Evolutionary conservation across 2,888 invertebrate genomes (phyloP).

Genomic region (Drosophila phalerata): DNA sequence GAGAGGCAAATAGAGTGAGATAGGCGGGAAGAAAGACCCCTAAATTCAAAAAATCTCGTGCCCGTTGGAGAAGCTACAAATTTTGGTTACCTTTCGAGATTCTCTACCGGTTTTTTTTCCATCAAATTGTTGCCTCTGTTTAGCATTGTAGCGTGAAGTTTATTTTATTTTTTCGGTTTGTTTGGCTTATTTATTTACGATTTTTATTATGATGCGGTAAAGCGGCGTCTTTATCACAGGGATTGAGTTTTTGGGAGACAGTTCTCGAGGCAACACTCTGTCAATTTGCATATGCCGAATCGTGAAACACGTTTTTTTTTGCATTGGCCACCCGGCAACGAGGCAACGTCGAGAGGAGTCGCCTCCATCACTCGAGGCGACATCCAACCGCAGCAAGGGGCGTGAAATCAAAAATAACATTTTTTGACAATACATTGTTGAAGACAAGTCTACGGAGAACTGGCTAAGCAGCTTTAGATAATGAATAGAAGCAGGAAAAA

Average conservation of each 20-base stretch:
- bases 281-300: constrained; percentile 59
- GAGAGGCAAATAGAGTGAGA: constrained; percentile 3
- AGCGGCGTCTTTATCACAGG: constrained; percentile 46
- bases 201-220: constrained; percentile 66
- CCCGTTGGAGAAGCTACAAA: constrained; percentile 22
- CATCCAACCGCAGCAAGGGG: constrained; percentile 11
- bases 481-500: constrained; percentile 16
- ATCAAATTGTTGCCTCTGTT: constrained; percentile 55
- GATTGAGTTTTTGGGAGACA: constrained; percentile 25
- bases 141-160: constrained; percentile 74
- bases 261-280: constrained; percentile 29
- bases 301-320: constrained; percentile 56
- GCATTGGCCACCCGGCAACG: constrained; percentile 46
- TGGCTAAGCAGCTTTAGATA: constrained; percentile 42
- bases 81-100: constrained; percentile 36
- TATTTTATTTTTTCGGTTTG: constrained; percentile 25
- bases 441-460: constrained; percentile 16
- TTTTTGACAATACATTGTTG: neutral
- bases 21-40: constrained; percentile 4
- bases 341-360: constrained; percentile 18
- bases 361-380: constrained; percentile 15
- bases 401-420: neutral
- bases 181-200: constrained; percentile 65
- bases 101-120: constrained; percentile 65
- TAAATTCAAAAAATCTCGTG: constrained; percentile 16